phyloP scores from a whole-genome alignment of 2,113 vertebrate genomes.

The Oxyruncus cristatus region DNA sequence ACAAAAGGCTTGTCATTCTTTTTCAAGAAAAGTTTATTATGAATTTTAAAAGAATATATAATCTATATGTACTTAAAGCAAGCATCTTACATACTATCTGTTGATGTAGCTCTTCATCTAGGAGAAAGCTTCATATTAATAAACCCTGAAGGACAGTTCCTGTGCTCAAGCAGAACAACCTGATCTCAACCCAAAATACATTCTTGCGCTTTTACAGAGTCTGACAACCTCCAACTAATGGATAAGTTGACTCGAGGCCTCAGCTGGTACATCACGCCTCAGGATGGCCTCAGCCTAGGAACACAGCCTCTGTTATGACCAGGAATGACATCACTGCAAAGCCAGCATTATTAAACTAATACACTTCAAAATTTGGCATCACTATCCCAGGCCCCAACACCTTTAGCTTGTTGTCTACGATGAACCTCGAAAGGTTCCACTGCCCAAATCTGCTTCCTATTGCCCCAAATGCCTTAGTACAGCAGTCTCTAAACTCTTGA shows the following conservation, averaged over 20 bases:
- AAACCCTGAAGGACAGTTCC: not conserved
- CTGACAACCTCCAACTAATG: not conserved
- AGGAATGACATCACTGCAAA: not conserved
- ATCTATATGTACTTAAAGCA: not conserved
- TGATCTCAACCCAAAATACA: not conserved
- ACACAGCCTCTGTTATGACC: accelerated
- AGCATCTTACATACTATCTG: not conserved
- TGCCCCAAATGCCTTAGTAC: not conserved
- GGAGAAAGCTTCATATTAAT: not conserved
- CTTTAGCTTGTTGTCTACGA: not conserved
- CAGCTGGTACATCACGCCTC: not conserved
- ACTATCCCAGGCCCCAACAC: not conserved
- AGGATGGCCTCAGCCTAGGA: not conserved
- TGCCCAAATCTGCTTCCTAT: not conserved
- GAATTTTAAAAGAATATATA: not conserved
- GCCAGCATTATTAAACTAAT: not conserved
- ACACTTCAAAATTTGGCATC: not conserved
- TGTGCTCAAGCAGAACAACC: not conserved
- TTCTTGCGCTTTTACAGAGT: not conserved
- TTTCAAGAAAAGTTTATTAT: not conserved
- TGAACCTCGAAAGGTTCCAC: not conserved
- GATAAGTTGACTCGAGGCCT: not conserved
- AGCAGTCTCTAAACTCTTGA: not conserved
- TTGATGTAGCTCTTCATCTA: not conserved
- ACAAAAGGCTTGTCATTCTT: not conserved